Evolutionary conservation across 2,888 invertebrate species (phyloP).

Genomic region (Phortica magna): DNA sequence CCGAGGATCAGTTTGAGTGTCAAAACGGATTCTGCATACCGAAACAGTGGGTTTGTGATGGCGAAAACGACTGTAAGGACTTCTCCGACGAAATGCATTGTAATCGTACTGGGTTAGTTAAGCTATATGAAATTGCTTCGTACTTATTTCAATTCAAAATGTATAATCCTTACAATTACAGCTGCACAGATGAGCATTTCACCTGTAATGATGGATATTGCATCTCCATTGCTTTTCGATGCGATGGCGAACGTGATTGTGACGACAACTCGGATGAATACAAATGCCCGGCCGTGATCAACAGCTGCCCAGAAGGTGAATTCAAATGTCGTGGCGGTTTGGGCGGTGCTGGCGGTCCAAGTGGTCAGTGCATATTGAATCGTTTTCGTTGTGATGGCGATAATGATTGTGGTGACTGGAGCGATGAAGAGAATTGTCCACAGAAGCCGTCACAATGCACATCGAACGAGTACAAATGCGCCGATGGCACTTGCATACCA

Average conservation of each 20-base stretch:
- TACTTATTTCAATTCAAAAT: neutral
- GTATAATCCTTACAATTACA: constrained; percentile 61
- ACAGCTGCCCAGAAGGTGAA: constrained; percentile 85
- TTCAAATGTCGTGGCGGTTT: constrained; percentile 85
- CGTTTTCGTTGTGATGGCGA: constrained; percentile 91
- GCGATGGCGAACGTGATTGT: constrained; percentile 86
- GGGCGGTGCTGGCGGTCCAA: constrained; percentile 76
- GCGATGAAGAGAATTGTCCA: constrained; percentile 89
- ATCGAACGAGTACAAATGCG: constrained; percentile 86
- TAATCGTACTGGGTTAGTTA: constrained; percentile 82
- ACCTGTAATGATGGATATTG: constrained; percentile 86
- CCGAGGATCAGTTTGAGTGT: constrained; percentile 86
- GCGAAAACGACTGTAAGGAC: constrained; percentile 89
- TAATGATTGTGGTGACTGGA: constrained; percentile 92
- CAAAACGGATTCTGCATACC: constrained; percentile 88
- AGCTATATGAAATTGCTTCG: constrained; percentile 47
- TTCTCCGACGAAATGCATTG: constrained; percentile 88
- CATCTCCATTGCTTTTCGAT: constrained; percentile 85
- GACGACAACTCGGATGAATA: constrained; percentile 86
- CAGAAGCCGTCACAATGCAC: constrained; percentile 83
- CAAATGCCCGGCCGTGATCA: constrained; percentile 81
- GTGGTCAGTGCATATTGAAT: constrained; percentile 83
- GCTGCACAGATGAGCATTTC: constrained; percentile 86
- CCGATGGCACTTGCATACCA: constrained; percentile 88
- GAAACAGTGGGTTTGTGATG: constrained; percentile 87